Evolutionary conservation across 1,140 invertebrate species (phyloP), one percentile per base, ranked within the genome.

Genomic region (Drosophila repletoides): DNA sequence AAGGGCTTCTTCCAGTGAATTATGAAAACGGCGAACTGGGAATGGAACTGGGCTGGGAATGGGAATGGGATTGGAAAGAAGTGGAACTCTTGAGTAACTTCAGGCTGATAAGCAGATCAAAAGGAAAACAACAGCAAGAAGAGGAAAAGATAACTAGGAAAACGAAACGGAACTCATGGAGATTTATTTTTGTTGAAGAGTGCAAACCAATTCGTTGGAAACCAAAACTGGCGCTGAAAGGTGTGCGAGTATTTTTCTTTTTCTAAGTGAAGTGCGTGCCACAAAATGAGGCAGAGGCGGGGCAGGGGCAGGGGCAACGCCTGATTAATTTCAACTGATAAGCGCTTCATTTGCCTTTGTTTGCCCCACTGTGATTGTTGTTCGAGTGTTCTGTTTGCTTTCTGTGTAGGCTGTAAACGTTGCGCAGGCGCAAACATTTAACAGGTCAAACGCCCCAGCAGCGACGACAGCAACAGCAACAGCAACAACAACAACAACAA

Each of bases 241-340:
- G 67, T 76, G 41, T 52, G 15, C 2, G 5, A 6, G 15, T 31
- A 31, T 10, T 26, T 26, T 7, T 34, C 21, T 21, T 15, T 41
- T 24, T 52, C 24, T 58, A 45, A 33, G 29, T 67, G 36, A 67
- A 67, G 64, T 67, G 64, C 64, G 64, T 67, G 64, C 64, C 64
- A 67, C 56, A 61, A 34, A 28, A 2, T 5, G 9, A 38, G 15
- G 14, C 9, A 21, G 2, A 12, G 17, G 10, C 15, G 19, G 19
- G 10, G 34, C 10, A 12, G 28, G 43, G 48, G 65, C 31, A 64
- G 49, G 73, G 77, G 69, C 79, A 83, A 83, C 65, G 77, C 77
- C 77, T 83, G 77, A 83, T 83, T 83, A 83, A 83, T 83, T 84
- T 83, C 53, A 84, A 77, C 77, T 84, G 77, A 83, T 83, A 83